phyloP scores from a whole-genome alignment of 2,113 vertebrate species.

The Oostethus manadensis region DNA sequence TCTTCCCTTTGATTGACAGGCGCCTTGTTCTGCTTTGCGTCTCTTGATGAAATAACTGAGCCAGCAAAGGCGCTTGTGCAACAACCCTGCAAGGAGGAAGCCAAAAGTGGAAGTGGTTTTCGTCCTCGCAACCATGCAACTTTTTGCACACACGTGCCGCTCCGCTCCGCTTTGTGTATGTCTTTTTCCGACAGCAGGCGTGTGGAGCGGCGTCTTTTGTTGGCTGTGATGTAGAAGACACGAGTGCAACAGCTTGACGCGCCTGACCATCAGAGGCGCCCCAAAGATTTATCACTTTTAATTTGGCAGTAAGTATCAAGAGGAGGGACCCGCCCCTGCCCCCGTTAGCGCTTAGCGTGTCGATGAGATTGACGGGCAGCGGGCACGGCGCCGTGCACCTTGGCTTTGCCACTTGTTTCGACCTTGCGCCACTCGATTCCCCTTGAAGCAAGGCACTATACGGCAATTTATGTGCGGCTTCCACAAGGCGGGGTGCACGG shows the following conservation, averaged over 20 bases:
- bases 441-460: slow-evolving; percentile 1
- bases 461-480: slow-evolving; percentile 5
- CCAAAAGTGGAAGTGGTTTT: slow-evolving; percentile 5
- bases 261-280: background rate
- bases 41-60: background rate
- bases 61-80: background rate
- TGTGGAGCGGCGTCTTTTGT: background rate
- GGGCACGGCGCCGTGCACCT: background rate
- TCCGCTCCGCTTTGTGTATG: no score
- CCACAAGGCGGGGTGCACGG: slow-evolving; percentile 1
- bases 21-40: background rate
- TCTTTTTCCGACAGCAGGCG: background rate
- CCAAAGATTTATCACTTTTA: slow-evolving; percentile 1
- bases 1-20: background rate
- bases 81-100: slow-evolving; percentile 5
- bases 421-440: slow-evolving; percentile 4
- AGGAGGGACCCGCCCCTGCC: background rate
- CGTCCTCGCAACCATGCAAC: background rate
- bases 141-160: background rate
- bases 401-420: background rate
- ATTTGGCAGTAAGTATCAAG: slow-evolving; percentile 3
- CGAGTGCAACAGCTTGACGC: background rate
- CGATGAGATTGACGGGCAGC: background rate
- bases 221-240: background rate
- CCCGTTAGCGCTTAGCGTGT: background rate